phyloP scores from a whole-genome alignment of 2,113 vertebrate species.

The Myocastor coypus region DNA sequence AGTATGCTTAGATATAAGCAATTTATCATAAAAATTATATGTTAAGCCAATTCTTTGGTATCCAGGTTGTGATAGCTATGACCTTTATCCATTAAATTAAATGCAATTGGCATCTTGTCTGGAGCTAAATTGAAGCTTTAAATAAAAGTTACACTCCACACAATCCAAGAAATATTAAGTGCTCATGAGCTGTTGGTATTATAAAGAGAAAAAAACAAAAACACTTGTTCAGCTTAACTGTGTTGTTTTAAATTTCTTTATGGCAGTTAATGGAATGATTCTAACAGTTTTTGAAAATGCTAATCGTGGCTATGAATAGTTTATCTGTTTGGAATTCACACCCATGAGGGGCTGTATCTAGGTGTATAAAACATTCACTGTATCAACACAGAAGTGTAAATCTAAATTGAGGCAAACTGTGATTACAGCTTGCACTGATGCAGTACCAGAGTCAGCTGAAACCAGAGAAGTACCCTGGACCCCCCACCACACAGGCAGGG shows the following conservation, averaged over 20 bases:
- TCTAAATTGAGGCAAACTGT: slow-evolving; percentile 75
- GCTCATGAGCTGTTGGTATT: background rate
- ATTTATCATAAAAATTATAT: background rate
- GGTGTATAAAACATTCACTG: slow-evolving; percentile 64
- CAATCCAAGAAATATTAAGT: slow-evolving; percentile 19
- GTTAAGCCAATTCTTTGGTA: background rate
- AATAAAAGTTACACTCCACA: background rate
- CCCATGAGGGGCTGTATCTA: slow-evolving; percentile 29
- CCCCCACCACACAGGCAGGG: background rate
- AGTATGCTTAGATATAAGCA: background rate
- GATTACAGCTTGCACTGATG: slow-evolving; percentile 48
- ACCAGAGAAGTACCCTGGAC: background rate
- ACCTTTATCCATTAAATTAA: slow-evolving; percentile 26
- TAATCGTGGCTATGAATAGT: slow-evolving; percentile 61
- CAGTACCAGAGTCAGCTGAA: background rate
- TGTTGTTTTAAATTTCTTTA: slow-evolving; percentile 44
- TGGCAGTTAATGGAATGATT: slow-evolving; percentile 49
- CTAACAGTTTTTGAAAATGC: slow-evolving; percentile 58
- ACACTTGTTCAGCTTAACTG: slow-evolving; percentile 48
- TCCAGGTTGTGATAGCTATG: background rate
- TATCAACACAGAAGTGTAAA: slow-evolving; percentile 71
- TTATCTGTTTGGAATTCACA: slow-evolving; percentile 64
- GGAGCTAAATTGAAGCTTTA: slow-evolving; percentile 2
- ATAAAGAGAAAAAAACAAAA: background rate
- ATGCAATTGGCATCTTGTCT: slow-evolving; percentile 12